Evolutionary conservation across 92 coral and sea anemone species (phyloP).

Genomic region (Parazoanthus swiftii): DNA sequence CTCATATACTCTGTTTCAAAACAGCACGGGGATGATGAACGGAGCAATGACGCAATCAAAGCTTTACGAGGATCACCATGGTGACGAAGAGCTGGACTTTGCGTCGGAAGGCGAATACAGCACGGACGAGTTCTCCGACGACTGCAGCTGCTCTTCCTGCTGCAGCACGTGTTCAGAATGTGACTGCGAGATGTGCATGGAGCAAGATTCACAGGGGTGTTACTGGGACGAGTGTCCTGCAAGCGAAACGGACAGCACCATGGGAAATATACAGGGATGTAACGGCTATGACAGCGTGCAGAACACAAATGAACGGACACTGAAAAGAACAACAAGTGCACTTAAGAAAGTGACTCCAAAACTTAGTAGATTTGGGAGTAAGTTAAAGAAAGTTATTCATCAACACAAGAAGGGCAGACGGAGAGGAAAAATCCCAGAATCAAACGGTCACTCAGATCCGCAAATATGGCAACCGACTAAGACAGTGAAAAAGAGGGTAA

Average conservation of each 20-base stretch:
- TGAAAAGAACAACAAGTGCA: slow-evolving; percentile 19
- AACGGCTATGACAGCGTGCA: slow-evolving; percentile 5
- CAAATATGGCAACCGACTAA: slow-evolving; percentile 26
- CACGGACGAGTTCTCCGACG: slow-evolving; percentile 25
- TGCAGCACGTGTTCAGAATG: slow-evolving; percentile 72
- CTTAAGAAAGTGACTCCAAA: slow-evolving; percentile 37
- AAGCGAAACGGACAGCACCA: slow-evolving; percentile 22
- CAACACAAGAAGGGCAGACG: slow-evolving; percentile 8
- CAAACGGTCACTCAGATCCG: slow-evolving; percentile 7
- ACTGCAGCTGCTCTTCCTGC: slow-evolving; percentile 79
- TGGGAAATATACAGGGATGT: neutral
- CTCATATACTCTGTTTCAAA: neutral
- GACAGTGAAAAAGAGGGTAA: slow-evolving; percentile 63
- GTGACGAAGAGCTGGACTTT: neutral
- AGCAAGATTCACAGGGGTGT: neutral
- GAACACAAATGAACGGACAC: neutral
- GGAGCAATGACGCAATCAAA: neutral
- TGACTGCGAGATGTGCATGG: slow-evolving; percentile 44
- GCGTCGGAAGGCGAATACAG: slow-evolving; percentile 28
- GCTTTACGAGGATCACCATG: neutral
- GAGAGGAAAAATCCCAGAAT: neutral
- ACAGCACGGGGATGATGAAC: slow-evolving; percentile 5
- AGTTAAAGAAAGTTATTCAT: slow-evolving; percentile 10
- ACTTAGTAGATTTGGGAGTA: slow-evolving; percentile 23
- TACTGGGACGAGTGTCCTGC: slow-evolving; percentile 4